Evolutionary conservation across 2,888 invertebrate genomes (phyloP), one percentile per base, ranked within the genome.

Genomic region (Meiosimyza decipiens): DNA sequence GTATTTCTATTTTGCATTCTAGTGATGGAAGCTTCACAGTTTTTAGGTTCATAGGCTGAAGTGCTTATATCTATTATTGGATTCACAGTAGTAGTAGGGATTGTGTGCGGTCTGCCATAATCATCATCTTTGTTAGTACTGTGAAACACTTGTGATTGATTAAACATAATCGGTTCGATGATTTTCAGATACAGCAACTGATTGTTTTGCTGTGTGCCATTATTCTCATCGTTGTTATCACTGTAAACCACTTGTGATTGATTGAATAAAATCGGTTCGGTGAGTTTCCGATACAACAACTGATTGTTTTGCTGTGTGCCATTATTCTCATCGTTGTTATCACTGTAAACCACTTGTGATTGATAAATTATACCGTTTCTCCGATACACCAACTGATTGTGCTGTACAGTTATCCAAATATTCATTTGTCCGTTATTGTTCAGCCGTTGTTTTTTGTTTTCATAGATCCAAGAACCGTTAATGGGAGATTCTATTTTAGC

Each of bases 361-460:
- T 28, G 12, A 6, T 60, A n/a, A n/a, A n/a, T n/a, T n/a, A n/a
- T n/a, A n/a, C n/a, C n/a, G n/a, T n/a, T n/a, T 52, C 77, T 77
- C 6, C 80, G 82, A 73, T 80, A 89, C 76, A 81, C 89, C 88
- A 22, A 89, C 88, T n/a, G 83, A 55, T 90, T 85, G 9, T 89
- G 82, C 57, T 91, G 90, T 0, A 90, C 90, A 77, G 89, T 90
- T 0, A 91, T 87, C 87, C 92, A 91, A 78, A 92, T 91, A 77
- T 90, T 84, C 50, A 93, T 84, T 13, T 88, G 84, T 80, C 92
- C 92, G 0, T 89, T 90, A 1, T 87, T 79, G 71, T 87, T 87
- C 28, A 93, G 76, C 1, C 87, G 65, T 54, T 88, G 81, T 0
- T 80, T 81, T 63, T 54, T 63, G 77, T 91, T 88, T 65, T 89